Evolutionary conservation across 2,888 invertebrate genomes (phyloP).

Genomic region (Gibbula magus): DNA sequence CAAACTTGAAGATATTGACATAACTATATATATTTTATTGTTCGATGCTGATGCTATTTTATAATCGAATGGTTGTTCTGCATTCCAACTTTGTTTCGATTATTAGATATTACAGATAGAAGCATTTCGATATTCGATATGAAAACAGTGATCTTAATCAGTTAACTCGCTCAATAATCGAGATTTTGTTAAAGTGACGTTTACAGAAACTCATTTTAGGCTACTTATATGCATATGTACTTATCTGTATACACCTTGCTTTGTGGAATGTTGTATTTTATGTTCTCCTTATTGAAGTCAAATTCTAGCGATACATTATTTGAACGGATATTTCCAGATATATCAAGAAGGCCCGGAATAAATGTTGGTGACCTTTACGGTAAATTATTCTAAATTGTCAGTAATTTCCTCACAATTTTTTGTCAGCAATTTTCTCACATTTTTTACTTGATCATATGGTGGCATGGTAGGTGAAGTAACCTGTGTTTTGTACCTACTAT

Average conservation of each 20-base stretch:
- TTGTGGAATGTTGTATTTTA: too few relatives aligned
- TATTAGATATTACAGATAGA: not conserved
- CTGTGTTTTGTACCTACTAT: too few relatives aligned
- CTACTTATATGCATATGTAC: too few relatives aligned
- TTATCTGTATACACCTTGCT: too few relatives aligned
- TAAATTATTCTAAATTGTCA: not conserved
- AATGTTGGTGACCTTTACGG: conserved; percentile 19
- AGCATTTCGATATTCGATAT: not conserved
- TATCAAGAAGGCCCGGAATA: not conserved
- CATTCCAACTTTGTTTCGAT: not conserved
- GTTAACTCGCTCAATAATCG: too few relatives aligned
- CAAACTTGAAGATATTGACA: not conserved
- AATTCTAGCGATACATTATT: not conserved
- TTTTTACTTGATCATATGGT: too few relatives aligned
- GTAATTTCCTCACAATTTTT: too few relatives aligned
- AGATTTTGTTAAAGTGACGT: too few relatives aligned
- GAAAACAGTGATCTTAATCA: too few relatives aligned
- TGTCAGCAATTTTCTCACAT: too few relatives aligned
- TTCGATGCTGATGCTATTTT: not conserved
- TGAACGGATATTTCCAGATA: not conserved
- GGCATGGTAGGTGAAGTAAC: too few relatives aligned
- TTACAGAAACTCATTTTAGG: too few relatives aligned
- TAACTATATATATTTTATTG: not conserved
- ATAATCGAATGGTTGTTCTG: not conserved
- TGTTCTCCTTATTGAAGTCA: not conserved